These are phyloP conservation scores for Crocuta crocuta DNA, from an alignment of 2,113 vertebrate species.

Conservation along the genomic window DNA sequence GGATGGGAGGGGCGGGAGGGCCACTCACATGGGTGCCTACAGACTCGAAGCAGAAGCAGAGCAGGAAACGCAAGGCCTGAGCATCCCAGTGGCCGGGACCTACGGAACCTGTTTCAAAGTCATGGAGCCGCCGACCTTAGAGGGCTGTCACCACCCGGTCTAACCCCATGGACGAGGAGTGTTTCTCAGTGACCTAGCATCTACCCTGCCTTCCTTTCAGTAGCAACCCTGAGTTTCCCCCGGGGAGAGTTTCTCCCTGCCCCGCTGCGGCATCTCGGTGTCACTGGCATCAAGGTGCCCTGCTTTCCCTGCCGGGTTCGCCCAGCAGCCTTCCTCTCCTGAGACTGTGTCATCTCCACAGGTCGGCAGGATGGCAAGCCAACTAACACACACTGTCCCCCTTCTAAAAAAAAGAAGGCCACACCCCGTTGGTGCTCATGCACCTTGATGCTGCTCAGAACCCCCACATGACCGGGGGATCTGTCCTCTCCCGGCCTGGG, in stretches of 20 bases:
- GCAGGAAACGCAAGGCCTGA: too few relatives aligned
- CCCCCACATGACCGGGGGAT: fast-evolving
- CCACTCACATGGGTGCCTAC: fast-evolving
- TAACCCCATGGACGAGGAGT: fast-evolving
- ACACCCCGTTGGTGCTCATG: neutral
- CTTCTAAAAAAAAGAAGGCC: neutral
- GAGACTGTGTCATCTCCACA: neutral
- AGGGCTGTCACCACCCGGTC: neutral
- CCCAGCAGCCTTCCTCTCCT: neutral
- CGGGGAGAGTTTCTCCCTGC: neutral
- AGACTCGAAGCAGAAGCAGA: neutral
- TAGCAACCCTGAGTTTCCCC: neutral
- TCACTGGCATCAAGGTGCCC: neutral
- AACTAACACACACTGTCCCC: neutral
- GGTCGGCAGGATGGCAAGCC: neutral
- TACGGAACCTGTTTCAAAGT: neutral
- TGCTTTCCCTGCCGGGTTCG: neutral
- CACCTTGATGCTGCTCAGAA: neutral
- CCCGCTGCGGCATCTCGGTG: neutral
- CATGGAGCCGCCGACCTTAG: neutral
- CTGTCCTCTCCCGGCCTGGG: neutral
- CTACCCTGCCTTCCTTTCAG: neutral
- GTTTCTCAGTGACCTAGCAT: neutral
- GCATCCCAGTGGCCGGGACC: fast-evolving
- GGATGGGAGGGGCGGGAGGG: neutral